A percentile compares a stretch with the other conserved stretches of the same genome.
phyloP scores from a whole-genome alignment of 2,797 vertebrate species.

The Dipus sagitta region DNA sequence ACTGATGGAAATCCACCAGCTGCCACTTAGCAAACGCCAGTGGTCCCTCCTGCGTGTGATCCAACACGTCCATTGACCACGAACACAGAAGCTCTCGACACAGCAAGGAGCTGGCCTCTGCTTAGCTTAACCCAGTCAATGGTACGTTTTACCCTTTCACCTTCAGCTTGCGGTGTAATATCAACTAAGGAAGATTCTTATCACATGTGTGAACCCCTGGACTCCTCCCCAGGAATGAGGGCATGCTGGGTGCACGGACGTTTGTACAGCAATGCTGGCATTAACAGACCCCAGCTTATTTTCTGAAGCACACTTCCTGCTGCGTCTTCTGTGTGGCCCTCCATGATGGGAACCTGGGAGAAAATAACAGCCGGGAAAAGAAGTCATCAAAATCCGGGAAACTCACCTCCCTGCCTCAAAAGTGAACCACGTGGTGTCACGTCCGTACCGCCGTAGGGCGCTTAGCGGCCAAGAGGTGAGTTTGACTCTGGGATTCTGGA shows the following conservation, averaged over 20 bases:
- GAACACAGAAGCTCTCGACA: no score
- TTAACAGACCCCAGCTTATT: fast-evolving
- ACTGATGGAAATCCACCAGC: not conserved
- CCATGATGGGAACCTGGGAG: not conserved
- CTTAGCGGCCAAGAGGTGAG: slow-evolving; percentile 92
- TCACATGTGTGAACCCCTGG: not conserved
- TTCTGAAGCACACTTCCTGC: fast-evolving
- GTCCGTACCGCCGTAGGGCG: slow-evolving; percentile 91
- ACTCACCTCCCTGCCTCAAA: slow-evolving; percentile 93
- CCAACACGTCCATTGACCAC: fast-evolving
- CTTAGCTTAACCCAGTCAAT: not conserved
- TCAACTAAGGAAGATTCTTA: not conserved
- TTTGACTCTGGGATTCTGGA: slow-evolving; percentile 91
- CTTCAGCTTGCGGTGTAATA: not conserved
- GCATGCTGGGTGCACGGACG: fast-evolving
- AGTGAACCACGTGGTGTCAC: slow-evolving; percentile 92
- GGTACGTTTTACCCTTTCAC: fast-evolving
- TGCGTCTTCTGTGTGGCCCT: fast-evolving
- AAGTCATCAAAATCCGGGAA: not conserved
- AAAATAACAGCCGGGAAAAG: fast-evolving
- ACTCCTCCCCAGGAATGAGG: not conserved
- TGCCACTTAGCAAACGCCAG: not conserved
- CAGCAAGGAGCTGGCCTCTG: not conserved
- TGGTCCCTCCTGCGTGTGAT: fast-evolving
- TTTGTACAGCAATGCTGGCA: fast-evolving